Conservation (phyloP, 2,888 invertebrate genomes). For the Oscheius myriophilus region DNA sequence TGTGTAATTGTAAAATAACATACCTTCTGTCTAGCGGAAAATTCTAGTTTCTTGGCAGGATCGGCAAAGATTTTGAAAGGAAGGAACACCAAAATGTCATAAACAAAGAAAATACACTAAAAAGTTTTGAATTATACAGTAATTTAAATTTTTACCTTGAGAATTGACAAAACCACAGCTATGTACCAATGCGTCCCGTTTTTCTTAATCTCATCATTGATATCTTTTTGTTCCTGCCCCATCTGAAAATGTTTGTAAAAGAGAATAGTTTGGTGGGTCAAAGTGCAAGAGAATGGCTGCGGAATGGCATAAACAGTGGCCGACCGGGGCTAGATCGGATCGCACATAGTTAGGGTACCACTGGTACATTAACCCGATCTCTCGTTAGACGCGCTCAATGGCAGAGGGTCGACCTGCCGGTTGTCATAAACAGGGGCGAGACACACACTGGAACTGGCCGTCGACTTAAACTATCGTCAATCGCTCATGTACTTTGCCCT, state of each 20-base stretch:
- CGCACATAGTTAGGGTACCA: not conserved
- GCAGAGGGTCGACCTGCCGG: not conserved
- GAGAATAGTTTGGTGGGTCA: not conserved
- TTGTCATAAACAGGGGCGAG: constrained; percentile 2
- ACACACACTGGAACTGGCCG: constrained; percentile 5
- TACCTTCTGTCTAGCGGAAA: constrained; percentile 61
- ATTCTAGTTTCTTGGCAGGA: constrained; percentile 62
- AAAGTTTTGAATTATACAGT: constrained; percentile 28
- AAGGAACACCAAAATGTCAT: constrained; percentile 65
- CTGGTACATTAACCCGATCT: not conserved
- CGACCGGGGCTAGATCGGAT: not conserved
- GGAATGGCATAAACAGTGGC: too few species aligned
- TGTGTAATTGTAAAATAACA: not conserved
- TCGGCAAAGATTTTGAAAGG: constrained; percentile 69
- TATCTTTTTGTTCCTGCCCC: constrained; percentile 14
- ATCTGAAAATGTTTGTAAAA: constrained; percentile 10
- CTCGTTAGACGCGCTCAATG: not conserved
- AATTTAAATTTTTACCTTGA: constrained; percentile 9
- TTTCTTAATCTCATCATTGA: constrained; percentile 19
- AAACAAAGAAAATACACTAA: constrained; percentile 64
- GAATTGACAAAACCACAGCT: constrained; percentile 1
- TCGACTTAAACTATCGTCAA: not conserved
- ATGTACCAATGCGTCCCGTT: constrained; percentile 18
- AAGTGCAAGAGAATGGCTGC: not conserved
- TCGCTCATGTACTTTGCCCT: constrained; percentile 1